Evolutionary conservation across 2,797 vertebrate species (phyloP), one percentile per base, ranked within the genome.

Genomic region (Enteromius radiatus): DNA sequence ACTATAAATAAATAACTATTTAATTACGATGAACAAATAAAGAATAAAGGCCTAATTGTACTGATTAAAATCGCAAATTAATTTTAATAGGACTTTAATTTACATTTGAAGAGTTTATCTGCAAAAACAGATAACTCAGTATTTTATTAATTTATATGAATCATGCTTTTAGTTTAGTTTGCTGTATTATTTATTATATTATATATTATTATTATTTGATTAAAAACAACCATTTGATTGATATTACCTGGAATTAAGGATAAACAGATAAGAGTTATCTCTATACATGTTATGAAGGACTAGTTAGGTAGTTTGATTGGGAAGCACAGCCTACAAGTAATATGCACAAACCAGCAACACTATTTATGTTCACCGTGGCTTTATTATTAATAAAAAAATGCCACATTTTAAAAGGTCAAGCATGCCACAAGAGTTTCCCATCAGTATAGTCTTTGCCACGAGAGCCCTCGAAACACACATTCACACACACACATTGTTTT

Each of bases 321-420:
- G 26, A 52, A 38, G 4, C 21, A 1, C 4, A 3, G 6, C 9
- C 52, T 59, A 23, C 23, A 43, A 61, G 14, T 41, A 41, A 76
- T 21, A 63, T 8, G 0, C 54, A 76, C 19, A 69, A 26, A n/a
- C 3, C 63, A 61, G 23, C 52, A 64, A 36, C 47, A 38, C 45
- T 8, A 31, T 52, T n/a, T 28, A 75, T 56, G 74, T 80, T 71
- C 41, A 59, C 28, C 15, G 52, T 81, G 63, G 67, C 88, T 94
- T 93, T 93, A 94, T 93, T 93, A 86, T 88, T 85, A 87, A 86
- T 86, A n/a, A 89, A 88, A 84, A 89, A 84, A 89, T 88, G 84
- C 87, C 82, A 90, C 83, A 78, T 19, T 83, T 88, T 68, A 74
- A 87, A 87, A 79, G 84, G 80, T 89, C 87, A 88, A 81, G 87